A percentile compares a stretch with the other conserved stretches of the same genome.
These are phyloP conservation scores for Venusia cambrica DNA, from an alignment of 2,888 invertebrate species.

Conservation along the genomic window DNA sequence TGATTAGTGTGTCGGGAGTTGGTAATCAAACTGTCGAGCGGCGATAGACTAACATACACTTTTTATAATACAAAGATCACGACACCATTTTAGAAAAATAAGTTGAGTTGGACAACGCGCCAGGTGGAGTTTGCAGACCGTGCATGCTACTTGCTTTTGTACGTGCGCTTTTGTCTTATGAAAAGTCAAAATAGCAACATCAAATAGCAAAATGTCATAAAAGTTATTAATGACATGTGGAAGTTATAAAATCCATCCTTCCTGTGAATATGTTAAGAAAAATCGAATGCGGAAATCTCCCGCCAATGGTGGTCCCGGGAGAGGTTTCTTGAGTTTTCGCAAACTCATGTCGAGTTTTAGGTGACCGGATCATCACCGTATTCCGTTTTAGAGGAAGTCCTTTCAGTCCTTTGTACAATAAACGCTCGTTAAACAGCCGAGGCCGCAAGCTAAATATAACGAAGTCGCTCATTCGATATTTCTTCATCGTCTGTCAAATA, in stretches of 20 bases:
- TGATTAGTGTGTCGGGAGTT: conserved; percentile 40
- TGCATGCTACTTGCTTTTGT: no score
- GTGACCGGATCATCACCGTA: conserved; percentile 53
- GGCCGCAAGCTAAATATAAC: conserved; percentile 53
- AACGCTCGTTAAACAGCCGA: conserved; percentile 54
- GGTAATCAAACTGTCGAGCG: conserved; percentile 1
- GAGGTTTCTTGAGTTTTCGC: conserved; percentile 54
- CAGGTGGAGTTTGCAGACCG: no score
- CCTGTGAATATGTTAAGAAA: conserved; percentile 57
- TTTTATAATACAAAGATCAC: no score
- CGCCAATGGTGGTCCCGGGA: conserved; percentile 43
- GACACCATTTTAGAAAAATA: no score
- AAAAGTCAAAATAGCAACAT: no score
- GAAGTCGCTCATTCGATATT: conserved; percentile 69
- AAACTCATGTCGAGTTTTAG: conserved; percentile 53
- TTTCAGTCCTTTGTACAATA: conserved; percentile 41
- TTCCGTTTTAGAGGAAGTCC: conserved; percentile 39
- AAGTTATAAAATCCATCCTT: conserved; percentile 62
- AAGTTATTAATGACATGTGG: conserved; percentile 59
- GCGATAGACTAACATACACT: no score
- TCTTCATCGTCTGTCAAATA: conserved; percentile 76
- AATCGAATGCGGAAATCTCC: conserved; percentile 61
- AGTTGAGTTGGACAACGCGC: no score
- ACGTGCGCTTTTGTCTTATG: no score
- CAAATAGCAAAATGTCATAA: no score